phyloP scores from a whole-genome alignment of 2,113 vertebrate species.

The Dipodomys spectabilis region DNA sequence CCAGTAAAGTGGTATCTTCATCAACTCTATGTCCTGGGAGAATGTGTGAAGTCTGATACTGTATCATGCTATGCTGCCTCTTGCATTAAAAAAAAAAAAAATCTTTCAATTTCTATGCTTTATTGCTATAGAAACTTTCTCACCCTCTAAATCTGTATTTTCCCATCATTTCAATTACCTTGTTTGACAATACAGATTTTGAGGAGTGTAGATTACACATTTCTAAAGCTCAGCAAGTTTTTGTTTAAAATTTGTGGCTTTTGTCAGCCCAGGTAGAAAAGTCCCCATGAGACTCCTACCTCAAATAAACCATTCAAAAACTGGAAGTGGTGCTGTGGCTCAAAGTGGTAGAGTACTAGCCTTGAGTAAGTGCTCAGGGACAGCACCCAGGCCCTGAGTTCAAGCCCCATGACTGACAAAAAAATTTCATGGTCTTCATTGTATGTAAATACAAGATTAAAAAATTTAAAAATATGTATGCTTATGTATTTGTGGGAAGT shows the following conservation, averaged over 20 bases:
- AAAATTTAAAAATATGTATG: conserved; percentile 15
- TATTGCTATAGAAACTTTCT: not conserved
- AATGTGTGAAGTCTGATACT: not conserved
- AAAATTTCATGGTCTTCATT: not conserved
- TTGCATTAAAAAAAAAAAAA: not conserved
- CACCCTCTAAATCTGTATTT: not conserved
- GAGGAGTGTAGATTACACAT: not conserved
- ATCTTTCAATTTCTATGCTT: not conserved
- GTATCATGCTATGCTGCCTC: not conserved
- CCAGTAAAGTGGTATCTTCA: not conserved
- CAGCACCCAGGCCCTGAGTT: too few species aligned
- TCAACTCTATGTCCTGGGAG: not conserved
- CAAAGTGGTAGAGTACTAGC: too few species aligned
- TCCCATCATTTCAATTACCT: not conserved
- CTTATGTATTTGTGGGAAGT: not conserved
- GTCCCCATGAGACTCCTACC: too few species aligned
- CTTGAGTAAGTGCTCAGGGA: too few species aligned
- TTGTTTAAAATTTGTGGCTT: not conserved
- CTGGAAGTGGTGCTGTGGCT: too few species aligned
- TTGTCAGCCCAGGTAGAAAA: too few species aligned
- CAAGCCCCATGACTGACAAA: too few species aligned
- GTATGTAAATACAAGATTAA: conserved; percentile 18
- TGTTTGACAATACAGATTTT: not conserved
- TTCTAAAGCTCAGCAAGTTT: conserved; percentile 35
- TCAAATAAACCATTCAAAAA: too few species aligned